Percentiles rank a stretch among this genome's conserved stretches.
These are phyloP conservation scores for Eilema griseolum DNA, from an alignment of 2,888 invertebrate genomes.

Conservation along the genomic window DNA sequence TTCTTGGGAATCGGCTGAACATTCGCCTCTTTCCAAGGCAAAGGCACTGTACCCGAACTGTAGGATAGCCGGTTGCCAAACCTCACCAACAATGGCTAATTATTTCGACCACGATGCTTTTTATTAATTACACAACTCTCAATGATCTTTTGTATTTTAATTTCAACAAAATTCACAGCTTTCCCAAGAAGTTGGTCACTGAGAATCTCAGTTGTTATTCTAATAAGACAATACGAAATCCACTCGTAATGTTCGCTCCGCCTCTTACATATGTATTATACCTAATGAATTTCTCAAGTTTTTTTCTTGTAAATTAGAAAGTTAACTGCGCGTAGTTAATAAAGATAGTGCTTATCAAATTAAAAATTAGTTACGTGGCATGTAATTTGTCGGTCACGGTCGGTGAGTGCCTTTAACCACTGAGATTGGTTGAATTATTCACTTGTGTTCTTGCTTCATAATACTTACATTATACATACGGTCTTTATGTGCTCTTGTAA, in stretches of 20 bases:
- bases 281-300: slow-evolving; percentile 38
- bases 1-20: no score
- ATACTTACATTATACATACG: slow-evolving; percentile 14
- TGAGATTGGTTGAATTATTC: slow-evolving; percentile 42
- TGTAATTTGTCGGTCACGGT: slow-evolving; percentile 52
- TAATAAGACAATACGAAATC: slow-evolving; percentile 49
- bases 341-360: slow-evolving; percentile 52
- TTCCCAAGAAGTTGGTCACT: slow-evolving; percentile 64
- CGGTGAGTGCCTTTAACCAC: slow-evolving; percentile 31
- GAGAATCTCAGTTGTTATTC: slow-evolving; percentile 43
- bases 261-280: slow-evolving; percentile 23
- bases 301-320: slow-evolving; percentile 48
- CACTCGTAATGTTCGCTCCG: slow-evolving; percentile 7
- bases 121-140: slow-evolving; percentile 74
- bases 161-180: slow-evolving; percentile 77
- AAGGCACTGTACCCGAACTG: no score
- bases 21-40: no score
- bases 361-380: slow-evolving; percentile 48
- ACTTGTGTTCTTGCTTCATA: slow-evolving; percentile 26
- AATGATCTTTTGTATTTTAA: slow-evolving; percentile 80
- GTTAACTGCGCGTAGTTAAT: slow-evolving; percentile 43
- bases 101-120: slow-evolving; percentile 74
- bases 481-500: slow-evolving; percentile 11
- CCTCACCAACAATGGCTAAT: slow-evolving; percentile 75
- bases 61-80: no score